Evolutionary conservation across 1,140 invertebrate genomes (phyloP).

Genomic region (Zaprionus lachaisei): DNA sequence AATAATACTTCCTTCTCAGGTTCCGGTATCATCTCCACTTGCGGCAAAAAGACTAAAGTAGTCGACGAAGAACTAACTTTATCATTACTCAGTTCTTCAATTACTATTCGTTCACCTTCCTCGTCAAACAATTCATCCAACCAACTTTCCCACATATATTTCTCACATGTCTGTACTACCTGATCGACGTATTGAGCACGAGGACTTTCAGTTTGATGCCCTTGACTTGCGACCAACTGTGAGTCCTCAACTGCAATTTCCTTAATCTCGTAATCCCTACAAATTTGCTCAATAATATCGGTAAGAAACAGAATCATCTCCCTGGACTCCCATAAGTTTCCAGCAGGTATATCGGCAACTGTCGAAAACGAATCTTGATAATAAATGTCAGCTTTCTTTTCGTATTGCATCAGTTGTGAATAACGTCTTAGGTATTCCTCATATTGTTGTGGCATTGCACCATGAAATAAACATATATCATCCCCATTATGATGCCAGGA

Average conservation of each 20-base stretch:
- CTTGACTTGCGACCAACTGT: not conserved
- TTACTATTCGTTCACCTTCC: not conserved
- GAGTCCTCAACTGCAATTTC: not conserved
- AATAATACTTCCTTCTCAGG: too few species aligned
- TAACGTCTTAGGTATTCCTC: not conserved
- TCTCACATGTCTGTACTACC: not conserved
- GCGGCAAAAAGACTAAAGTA: not conserved
- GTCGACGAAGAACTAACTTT: not conserved
- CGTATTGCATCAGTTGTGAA: not conserved
- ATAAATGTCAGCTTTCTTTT: not conserved
- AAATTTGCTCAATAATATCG: not conserved
- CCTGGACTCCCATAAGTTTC: not conserved
- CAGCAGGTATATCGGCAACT: not conserved
- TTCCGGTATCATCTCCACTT: not conserved
- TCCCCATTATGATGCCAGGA: not conserved
- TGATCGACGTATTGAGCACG: not conserved
- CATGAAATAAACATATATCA: not conserved
- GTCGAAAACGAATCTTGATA: not conserved
- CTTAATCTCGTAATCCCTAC: not conserved
- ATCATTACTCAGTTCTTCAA: not conserved
- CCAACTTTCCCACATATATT: not conserved
- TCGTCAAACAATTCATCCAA: not conserved
- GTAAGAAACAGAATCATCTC: not conserved
- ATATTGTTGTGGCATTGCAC: not conserved
- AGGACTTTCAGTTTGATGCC: not conserved